Conservation (phyloP, 1,140 invertebrate species). For the Drosophila pseudoobscura region DNA sequence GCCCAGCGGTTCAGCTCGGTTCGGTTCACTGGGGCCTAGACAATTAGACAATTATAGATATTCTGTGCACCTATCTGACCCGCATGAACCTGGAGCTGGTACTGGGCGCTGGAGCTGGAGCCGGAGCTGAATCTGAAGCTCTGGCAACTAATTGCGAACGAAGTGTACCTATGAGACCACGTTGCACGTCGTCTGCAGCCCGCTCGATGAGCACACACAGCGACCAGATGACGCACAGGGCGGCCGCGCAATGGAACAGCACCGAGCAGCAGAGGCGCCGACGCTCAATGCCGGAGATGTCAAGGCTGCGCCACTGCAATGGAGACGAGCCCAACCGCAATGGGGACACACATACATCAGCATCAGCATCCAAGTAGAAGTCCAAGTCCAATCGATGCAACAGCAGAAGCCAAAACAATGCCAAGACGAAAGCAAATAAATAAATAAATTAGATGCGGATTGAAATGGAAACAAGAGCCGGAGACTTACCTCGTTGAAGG, state of each 20-base stretch:
- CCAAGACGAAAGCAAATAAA: constrained; percentile 29
- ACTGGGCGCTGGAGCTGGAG: not conserved
- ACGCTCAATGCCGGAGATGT: constrained; percentile 96
- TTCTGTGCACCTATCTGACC: constrained; percentile 32
- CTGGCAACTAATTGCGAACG: not conserved
- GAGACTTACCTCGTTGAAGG: constrained; percentile 92
- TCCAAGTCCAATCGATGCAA: constrained; percentile 42
- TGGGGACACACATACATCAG: not conserved
- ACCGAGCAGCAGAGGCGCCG: constrained; percentile 95
- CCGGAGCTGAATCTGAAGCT: not conserved
- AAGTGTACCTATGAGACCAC: constrained; percentile 87
- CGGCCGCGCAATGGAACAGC: constrained; percentile 96
- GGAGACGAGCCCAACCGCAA: constrained; percentile 19
- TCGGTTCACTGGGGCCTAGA: constrained; percentile 24
- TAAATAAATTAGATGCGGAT: constrained; percentile 49
- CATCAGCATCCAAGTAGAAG: constrained; percentile 32
- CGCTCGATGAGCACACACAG: constrained; percentile 97
- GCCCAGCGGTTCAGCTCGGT: constrained; percentile 9
- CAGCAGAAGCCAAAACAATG: constrained; percentile 37
- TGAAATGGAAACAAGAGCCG: not conserved
- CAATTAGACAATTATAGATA: constrained; percentile 38
- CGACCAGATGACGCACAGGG: constrained; percentile 98
- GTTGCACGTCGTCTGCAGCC: constrained; percentile 94
- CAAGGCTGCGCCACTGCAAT: constrained; percentile 94
- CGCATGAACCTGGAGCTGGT: constrained; percentile 11